Percentiles rank a stretch among this genome's conserved stretches.
Evolutionary conservation across 1,140 invertebrate genomes (phyloP).

Genomic region (Drosophila sproati): DNA sequence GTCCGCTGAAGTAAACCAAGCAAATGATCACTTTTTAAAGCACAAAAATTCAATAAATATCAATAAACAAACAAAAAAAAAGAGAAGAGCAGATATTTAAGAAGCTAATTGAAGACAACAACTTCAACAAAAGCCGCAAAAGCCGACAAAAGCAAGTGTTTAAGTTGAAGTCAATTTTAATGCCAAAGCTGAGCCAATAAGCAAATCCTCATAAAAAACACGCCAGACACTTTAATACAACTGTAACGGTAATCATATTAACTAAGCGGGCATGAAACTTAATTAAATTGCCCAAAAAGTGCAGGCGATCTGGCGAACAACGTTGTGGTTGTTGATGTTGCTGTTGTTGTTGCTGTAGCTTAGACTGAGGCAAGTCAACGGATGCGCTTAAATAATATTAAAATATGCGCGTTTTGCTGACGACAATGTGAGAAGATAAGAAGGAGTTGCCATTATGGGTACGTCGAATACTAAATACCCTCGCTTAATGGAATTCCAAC

Average conservation of each 20-base stretch:
- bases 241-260: slow-evolving; percentile 74
- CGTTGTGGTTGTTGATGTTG: slow-evolving; percentile 11
- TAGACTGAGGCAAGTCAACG: slow-evolving; percentile 36
- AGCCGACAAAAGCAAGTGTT: slow-evolving; percentile 26
- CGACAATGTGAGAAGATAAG: slow-evolving; percentile 60
- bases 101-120: slow-evolving; percentile 37
- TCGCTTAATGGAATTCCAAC: not conserved
- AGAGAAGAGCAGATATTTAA: slow-evolving; percentile 38
- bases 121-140: slow-evolving; percentile 57
- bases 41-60: slow-evolving; percentile 74
- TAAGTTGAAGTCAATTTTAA: slow-evolving; percentile 22
- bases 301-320: slow-evolving; percentile 19
- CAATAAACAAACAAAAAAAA: slow-evolving; percentile 51
- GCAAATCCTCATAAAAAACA: slow-evolving; percentile 28
- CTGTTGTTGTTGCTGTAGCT: slow-evolving; percentile 13
- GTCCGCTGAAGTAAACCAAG: slow-evolving; percentile 16
- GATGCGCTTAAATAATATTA: slow-evolving; percentile 64
- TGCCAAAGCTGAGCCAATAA: slow-evolving; percentile 34
- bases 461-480: slow-evolving; percentile 6
- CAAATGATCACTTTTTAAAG: slow-evolving; percentile 58
- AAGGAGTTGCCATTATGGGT: not conserved
- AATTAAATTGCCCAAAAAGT: slow-evolving; percentile 74
- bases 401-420: slow-evolving; percentile 59
- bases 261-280: slow-evolving; percentile 60
- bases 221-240: not conserved